Conservation (phyloP, 2,888 invertebrate species). For the Drosophila histrio region DNA sequence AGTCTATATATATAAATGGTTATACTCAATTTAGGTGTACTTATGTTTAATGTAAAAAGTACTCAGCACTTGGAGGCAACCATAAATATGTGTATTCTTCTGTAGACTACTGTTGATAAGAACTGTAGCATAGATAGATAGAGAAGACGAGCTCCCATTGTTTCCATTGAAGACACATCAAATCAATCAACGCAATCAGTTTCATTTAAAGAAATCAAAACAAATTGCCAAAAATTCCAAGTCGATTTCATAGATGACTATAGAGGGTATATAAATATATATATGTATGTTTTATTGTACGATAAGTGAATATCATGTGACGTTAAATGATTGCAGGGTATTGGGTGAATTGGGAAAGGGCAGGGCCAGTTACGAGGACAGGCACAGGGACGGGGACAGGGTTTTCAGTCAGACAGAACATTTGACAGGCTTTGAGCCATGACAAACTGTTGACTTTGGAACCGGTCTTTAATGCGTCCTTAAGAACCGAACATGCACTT, state of each 20-base stretch:
- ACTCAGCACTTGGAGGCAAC: conserved; percentile 38
- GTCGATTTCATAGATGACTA: conserved; percentile 21
- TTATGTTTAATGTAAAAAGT: conserved; percentile 43
- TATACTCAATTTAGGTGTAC: conserved; percentile 17
- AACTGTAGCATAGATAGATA: conserved; percentile 16
- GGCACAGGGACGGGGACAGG: not conserved
- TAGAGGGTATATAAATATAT: conserved; percentile 9
- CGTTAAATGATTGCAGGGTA: not conserved
- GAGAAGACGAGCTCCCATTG: conserved; percentile 23
- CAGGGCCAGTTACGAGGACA: not conserved
- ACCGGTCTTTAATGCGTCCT: conserved; percentile 68
- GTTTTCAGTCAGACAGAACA: conserved; percentile 27
- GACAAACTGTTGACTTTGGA: conserved; percentile 37
- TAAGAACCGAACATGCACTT: conserved; percentile 70
- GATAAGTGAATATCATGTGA: conserved; percentile 45
- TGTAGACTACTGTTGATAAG: conserved; percentile 36
- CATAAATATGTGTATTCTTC: conserved; percentile 9
- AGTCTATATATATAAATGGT: conserved; percentile 3
- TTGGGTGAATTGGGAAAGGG: not conserved
- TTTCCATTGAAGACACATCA: conserved; percentile 49
- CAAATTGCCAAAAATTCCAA: conserved; percentile 51
- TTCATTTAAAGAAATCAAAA: conserved; percentile 68
- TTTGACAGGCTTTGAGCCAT: conserved; percentile 37
- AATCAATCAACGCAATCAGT: conserved; percentile 75
- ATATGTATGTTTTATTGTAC: conserved; percentile 17